Base-by-base conservation (phyloP, 2,888 invertebrate species). In the Hirtodrosophila confusa region DNA sequence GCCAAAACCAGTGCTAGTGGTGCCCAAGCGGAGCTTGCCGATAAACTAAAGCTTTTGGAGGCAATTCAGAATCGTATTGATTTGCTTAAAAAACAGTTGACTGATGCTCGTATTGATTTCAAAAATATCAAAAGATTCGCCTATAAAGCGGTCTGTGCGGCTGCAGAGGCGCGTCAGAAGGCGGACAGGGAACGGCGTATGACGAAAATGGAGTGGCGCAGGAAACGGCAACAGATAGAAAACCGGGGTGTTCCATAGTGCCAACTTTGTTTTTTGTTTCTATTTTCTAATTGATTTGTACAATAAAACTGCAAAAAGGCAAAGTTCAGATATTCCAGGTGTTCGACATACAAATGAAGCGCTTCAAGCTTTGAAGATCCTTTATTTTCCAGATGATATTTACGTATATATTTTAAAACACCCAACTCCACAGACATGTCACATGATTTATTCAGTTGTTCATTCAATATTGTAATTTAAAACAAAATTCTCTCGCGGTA, bases 101-200 rank as follows among this genome's bases (percentile, higher is more conserved):
- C 93, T 76, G 92, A 92, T n/a, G 94, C 94, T 0, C 93, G 94
- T 64, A 90, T 92, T 0, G 95, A 95, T 73, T 93, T 94, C 49
- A 90, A 93, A 0, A 94, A 93, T n/a, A 95, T 95, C 0, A 95
- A 94, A 78, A 93, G 94, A 65, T 94, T 95, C 0, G 95, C 95
- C 0, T 93, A 94, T 55, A 93, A 93, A 62, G 95, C 95, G 0
- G 94, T 93, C 27, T 93, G 94, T 66, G 93, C 95, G 0, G 95
- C 95, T 0, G 92, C 93, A 12, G 94, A 94, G n/a, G 95, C 95
- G 0, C 94, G 94, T 69, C 93, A 93, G 0, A 90, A 88, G 64
- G 89, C 86, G 3, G 24, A 36, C 6, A 51, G 69, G 4, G 73
- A 72, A 10, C 57, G 45, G 17, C 48, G 83, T 8, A 9, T 4